These are phyloP conservation scores for Aphaenogaster floridana DNA, from an alignment of 1,140 invertebrate species.

Conservation along the genomic window DNA sequence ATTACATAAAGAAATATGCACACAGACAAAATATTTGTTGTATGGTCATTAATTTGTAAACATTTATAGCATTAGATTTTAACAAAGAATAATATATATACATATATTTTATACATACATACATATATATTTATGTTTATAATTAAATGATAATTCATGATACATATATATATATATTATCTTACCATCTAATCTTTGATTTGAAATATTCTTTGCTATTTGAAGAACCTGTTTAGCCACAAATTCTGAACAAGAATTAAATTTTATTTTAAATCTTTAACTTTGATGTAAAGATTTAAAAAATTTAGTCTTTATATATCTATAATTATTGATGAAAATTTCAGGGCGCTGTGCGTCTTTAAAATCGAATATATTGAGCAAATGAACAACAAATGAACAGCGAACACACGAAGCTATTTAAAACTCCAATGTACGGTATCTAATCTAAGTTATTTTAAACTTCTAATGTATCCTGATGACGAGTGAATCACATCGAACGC, in stretches of 20 bases:
- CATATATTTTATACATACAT: neutral
- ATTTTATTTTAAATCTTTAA: constrained; percentile 11
- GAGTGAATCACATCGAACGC: neutral
- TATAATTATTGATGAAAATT: constrained; percentile 10
- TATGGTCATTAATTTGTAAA: neutral
- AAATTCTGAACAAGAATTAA: neutral
- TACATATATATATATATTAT: neutral
- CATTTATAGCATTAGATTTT: neutral
- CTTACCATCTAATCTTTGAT: neutral
- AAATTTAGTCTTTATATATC: constrained; percentile 46
- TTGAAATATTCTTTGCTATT: neutral
- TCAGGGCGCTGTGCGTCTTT: constrained; percentile 31
- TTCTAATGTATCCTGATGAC: neutral
- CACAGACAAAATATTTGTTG: neutral
- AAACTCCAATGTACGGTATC: neutral
- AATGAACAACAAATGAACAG: constrained; percentile 21
- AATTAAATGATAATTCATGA: neutral
- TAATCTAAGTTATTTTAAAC: too few relatives aligned
- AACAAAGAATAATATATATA: constrained; percentile 14
- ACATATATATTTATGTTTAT: neutral
- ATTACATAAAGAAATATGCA: neutral
- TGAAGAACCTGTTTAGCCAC: neutral
- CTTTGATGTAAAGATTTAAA: constrained; percentile 2
- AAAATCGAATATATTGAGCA: constrained; percentile 28
- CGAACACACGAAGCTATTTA: neutral